Conservation (phyloP, 2,113 vertebrate species). For the Oceanites oceanicus region DNA sequence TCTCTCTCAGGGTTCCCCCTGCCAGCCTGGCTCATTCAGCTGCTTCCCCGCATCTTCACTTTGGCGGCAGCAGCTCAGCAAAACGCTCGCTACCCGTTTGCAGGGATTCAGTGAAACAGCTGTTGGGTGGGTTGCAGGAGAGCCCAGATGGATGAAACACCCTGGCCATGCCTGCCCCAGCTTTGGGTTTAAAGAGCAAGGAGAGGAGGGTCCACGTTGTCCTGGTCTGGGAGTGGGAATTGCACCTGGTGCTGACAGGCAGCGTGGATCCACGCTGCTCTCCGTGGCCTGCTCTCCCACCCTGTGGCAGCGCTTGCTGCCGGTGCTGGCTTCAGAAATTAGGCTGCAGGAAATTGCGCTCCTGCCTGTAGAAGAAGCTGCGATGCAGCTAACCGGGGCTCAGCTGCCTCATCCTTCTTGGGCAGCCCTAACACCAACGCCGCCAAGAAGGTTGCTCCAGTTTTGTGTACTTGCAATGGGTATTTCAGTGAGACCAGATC, state of each 20-base stretch:
- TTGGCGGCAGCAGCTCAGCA: neutral
- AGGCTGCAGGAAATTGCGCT: accelerated
- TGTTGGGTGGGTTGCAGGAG: neutral
- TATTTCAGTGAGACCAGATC: neutral
- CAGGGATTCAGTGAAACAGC: neutral
- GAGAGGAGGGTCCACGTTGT: too few species aligned
- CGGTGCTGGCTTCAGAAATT: neutral
- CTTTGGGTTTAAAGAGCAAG: neutral
- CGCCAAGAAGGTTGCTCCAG: accelerated
- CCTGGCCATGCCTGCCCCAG: neutral
- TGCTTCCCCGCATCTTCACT: neutral
- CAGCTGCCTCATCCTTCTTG: neutral
- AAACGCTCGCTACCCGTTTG: accelerated
- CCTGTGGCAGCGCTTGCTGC: accelerated
- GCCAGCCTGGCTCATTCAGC: accelerated
- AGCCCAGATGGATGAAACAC: neutral
- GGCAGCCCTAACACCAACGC: neutral
- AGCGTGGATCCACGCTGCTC: accelerated
- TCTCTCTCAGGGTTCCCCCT: accelerated
- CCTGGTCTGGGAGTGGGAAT: neutral
- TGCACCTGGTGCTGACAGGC: accelerated
- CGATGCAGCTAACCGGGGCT: accelerated
- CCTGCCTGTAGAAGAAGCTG: neutral
- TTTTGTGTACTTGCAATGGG: neutral
- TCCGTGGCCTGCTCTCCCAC: accelerated